Percentiles rank a stretch among this genome's conserved stretches.
phyloP scores from a whole-genome alignment of 2,888 invertebrate genomes.

The Apodemia hepburni region DNA sequence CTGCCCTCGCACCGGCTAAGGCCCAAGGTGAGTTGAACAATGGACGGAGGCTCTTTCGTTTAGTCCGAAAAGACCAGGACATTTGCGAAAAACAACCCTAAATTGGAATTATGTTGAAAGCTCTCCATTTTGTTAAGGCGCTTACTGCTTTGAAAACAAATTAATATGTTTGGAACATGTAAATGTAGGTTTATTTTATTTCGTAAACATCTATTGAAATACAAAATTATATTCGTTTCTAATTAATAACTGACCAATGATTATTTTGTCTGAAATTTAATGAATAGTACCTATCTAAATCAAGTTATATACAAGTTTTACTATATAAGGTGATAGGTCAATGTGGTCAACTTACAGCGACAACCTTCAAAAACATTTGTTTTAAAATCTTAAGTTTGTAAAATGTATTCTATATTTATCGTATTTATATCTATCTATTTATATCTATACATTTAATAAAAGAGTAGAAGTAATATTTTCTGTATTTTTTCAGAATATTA shows the following conservation, averaged over 20 bases:
- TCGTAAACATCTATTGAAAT: neutral
- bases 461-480: too few relatives aligned
- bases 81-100: constrained; percentile 14
- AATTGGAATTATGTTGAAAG: constrained; percentile 3
- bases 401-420: too few relatives aligned
- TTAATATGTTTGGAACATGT: neutral
- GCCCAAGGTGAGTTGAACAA: constrained; percentile 73
- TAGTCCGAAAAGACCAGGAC: constrained; percentile 36
- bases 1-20: constrained; percentile 57
- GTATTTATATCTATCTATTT: too few relatives aligned
- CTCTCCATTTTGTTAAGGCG: neutral
- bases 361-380: neutral
- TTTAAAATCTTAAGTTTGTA: neutral
- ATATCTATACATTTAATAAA: too few relatives aligned
- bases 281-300: neutral
- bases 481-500: too few relatives aligned
- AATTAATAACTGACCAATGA: neutral
- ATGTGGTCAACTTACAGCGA: constrained; percentile 1
- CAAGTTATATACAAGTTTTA: neutral
- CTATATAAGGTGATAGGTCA: constrained; percentile 2
- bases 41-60: constrained; percentile 52
- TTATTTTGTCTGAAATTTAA: neutral
- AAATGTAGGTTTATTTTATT: neutral
- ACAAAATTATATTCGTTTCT: neutral
- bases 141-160: neutral